Conservation (phyloP, 2,113 vertebrate genomes). For the Sapajus apella region DNA sequence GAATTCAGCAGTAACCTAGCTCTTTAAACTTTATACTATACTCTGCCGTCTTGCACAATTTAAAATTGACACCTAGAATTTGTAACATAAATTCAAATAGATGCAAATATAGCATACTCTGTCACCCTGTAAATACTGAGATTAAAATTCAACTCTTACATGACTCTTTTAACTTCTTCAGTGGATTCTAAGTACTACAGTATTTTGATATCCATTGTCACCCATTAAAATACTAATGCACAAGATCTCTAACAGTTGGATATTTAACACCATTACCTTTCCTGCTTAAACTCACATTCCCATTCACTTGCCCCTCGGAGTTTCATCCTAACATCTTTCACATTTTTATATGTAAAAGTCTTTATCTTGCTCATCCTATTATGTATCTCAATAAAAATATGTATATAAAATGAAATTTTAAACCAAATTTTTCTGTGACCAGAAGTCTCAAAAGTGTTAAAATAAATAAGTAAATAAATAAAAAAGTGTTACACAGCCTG, state of each 20-base stretch:
- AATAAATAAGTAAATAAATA: constrained; percentile 15
- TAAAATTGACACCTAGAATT: constrained; percentile 47
- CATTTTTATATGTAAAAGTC: constrained; percentile 24
- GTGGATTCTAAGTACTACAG: not conserved
- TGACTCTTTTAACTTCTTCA: constrained; percentile 51
- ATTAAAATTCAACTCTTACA: constrained; percentile 46
- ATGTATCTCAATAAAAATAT: not conserved
- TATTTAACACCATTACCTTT: not conserved
- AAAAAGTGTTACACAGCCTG: not conserved
- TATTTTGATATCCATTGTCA: not conserved
- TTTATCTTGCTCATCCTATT: not conserved
- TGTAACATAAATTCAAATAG: constrained; percentile 39
- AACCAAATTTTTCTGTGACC: not conserved
- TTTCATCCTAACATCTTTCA: not conserved
- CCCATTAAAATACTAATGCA: constrained; percentile 41
- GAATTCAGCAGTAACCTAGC: constrained; percentile 44
- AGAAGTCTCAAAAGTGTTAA: not conserved
- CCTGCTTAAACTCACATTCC: not conserved
- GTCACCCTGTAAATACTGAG: constrained; percentile 60
- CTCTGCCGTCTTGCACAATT: not conserved
- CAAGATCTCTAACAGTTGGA: not conserved
- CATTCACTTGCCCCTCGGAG: not conserved
- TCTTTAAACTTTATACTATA: constrained; percentile 41
- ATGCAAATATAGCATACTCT: constrained; percentile 1
- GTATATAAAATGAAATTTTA: constrained; percentile 27